Conservation (phyloP, 1,140 invertebrate genomes). For the Argopecten irradians region DNA sequence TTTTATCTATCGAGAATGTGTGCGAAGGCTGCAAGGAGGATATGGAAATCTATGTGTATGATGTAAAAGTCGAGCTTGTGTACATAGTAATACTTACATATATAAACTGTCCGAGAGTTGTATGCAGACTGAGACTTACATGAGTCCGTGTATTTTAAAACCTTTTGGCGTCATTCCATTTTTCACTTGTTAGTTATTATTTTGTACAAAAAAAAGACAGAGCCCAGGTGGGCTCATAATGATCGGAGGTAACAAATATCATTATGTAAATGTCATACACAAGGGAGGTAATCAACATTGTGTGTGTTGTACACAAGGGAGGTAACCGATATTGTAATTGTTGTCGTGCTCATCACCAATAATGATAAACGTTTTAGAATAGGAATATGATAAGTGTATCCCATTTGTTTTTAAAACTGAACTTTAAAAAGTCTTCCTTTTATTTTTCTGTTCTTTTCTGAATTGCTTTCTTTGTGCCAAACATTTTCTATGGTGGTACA, state of each 20-base stretch:
- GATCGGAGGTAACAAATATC: neutral
- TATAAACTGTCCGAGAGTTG: neutral
- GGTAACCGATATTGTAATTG: no score
- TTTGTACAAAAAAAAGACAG: conserved; percentile 2
- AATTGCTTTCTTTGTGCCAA: neutral
- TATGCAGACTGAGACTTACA: conserved; percentile 15
- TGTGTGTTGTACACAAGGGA: neutral
- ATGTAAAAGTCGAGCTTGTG: neutral
- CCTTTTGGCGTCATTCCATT: conserved; percentile 20
- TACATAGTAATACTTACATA: neutral
- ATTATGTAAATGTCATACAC: conserved; percentile 11
- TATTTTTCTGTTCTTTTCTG: neutral
- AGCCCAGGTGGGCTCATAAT: neutral
- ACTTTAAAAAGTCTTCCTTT: neutral
- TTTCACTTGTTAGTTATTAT: conserved; percentile 19
- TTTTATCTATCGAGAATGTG: conserved; percentile 11
- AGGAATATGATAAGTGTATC: neutral
- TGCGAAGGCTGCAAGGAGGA: neutral
- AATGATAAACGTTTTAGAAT: neutral
- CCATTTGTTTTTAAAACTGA: neutral
- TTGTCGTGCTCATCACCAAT: neutral
- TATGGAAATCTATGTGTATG: neutral
- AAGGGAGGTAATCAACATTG: neutral
- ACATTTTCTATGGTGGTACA: neutral
- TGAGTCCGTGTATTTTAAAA: neutral